A percentile compares a stretch with the other conserved stretches of the same genome.
phyloP scores from a whole-genome alignment of 2,113 vertebrate genomes.

The Psilopsiagon aurifrons region DNA sequence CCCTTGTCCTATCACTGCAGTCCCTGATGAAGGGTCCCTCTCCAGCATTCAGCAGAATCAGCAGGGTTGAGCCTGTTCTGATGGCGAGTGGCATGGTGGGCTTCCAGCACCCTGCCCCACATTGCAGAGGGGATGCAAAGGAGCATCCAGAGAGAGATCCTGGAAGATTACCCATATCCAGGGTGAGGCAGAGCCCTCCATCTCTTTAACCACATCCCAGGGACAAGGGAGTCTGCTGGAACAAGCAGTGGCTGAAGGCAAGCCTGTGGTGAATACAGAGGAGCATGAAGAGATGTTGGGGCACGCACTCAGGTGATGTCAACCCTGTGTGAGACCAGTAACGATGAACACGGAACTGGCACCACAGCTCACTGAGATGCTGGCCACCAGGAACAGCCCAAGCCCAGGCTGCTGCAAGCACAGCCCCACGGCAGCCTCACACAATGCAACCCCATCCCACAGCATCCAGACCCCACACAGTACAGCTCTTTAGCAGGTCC shows the following conservation, averaged over 20 bases:
- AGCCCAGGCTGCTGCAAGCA: background rate
- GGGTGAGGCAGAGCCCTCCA: background rate
- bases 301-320: background rate
- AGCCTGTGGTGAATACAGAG: background rate
- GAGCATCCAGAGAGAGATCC: background rate
- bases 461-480: background rate
- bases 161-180: background rate
- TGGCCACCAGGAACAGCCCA: background rate
- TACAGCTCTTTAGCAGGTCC: background rate
- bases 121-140: background rate
- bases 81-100: background rate
- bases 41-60: background rate
- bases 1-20: background rate
- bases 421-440: background rate
- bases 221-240: background rate
- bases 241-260: background rate
- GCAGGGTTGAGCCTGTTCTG: background rate
- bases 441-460: background rate
- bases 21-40: too few species aligned
- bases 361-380: too few species aligned
- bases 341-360: background rate
- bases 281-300: background rate
- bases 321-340: background rate
- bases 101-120: background rate
- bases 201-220: background rate